These are phyloP conservation scores for Cephalopterus ornatus DNA, from an alignment of 2,113 vertebrate genomes.

Conservation along the genomic window DNA sequence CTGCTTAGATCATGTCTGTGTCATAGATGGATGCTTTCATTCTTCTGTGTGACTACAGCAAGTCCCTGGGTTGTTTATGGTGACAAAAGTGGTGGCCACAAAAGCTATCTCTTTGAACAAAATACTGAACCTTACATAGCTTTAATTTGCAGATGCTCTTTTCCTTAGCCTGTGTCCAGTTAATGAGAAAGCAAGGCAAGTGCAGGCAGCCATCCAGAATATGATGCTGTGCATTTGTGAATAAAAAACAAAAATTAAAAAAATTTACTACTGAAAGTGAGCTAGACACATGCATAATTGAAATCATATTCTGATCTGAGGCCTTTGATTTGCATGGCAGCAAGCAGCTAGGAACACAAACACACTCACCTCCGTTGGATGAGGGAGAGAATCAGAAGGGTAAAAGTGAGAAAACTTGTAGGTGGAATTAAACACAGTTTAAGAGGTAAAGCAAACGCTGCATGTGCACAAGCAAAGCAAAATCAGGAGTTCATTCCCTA, in stretches of 20 bases:
- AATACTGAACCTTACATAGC: neutral
- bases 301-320: neutral
- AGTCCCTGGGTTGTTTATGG: neutral
- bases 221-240: neutral
- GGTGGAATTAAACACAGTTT: neutral
- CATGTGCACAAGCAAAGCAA: neutral
- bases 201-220: neutral
- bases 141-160: neutral
- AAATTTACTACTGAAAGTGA: neutral
- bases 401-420: neutral
- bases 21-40: neutral
- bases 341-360: neutral
- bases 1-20: neutral
- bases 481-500: neutral
- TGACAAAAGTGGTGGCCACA: neutral
- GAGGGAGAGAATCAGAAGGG: neutral
- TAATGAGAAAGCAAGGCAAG: neutral
- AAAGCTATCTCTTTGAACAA: neutral
- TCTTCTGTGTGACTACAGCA: neutral
- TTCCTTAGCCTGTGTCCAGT: neutral
- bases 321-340: neutral
- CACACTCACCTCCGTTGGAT: accelerated
- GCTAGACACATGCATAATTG: neutral
- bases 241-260: neutral
- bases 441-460: neutral